phyloP scores from a whole-genome alignment of 2,113 vertebrate species.

The Leptobrachium leishanense region DNA sequence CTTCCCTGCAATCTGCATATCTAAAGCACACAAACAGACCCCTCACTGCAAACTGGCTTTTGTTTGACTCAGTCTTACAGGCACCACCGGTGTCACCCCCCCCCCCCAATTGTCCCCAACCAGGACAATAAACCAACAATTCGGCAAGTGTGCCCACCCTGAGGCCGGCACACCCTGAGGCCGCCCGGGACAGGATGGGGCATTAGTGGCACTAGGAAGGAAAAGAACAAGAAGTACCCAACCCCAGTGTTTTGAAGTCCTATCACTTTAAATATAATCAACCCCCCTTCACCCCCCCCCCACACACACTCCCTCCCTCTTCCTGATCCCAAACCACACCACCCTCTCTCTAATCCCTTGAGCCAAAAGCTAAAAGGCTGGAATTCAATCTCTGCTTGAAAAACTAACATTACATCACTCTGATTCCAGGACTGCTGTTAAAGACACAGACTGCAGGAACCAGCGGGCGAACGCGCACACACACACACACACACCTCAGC shows the following conservation, averaged over 20 bases:
- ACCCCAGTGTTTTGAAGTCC: not conserved
- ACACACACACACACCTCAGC: conserved; percentile 8
- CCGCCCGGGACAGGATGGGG: not conserved
- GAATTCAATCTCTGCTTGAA: conserved; percentile 54
- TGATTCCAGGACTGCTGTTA: conserved; percentile 40
- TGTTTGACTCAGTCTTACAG: conserved; percentile 27
- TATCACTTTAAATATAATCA: conserved; percentile 40
- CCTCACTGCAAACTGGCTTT: conserved; percentile 8
- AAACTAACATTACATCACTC: conserved; percentile 55
- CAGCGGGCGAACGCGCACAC: not conserved
- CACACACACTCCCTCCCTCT: not conserved
- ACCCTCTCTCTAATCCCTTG: conserved; percentile 54
- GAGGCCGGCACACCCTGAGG: not conserved
- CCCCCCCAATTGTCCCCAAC: conserved; percentile 1
- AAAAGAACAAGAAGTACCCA: not conserved
- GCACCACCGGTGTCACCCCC: conserved; percentile 22
- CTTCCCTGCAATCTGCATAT: conserved; percentile 41
- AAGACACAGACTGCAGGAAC: conserved; percentile 34
- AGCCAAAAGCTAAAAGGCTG: conserved; percentile 55
- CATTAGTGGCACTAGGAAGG: not conserved
- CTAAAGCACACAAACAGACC: conserved; percentile 33
- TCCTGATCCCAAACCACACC: conserved; percentile 52
- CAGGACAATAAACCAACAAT: conserved; percentile 18
- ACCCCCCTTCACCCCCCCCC: not conserved
- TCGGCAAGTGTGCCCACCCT: not conserved